Percentiles rank a stretch among this genome's conserved stretches.
Evolutionary conservation across 2,113 vertebrate species (phyloP).

Genomic region (Zosterops japonicus): DNA sequence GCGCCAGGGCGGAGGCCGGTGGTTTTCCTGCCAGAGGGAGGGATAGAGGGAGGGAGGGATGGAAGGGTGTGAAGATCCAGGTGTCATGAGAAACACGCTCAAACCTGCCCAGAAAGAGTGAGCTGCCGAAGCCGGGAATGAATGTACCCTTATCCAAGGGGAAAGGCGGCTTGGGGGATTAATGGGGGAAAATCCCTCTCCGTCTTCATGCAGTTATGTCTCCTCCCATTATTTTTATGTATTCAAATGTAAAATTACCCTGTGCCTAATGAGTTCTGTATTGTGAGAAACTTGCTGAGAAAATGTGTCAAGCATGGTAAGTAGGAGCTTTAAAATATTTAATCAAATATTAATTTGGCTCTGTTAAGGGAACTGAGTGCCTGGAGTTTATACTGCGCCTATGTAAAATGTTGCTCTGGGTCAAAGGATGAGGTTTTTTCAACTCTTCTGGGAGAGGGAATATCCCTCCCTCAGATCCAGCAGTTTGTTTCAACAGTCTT

Average conservation of each 20-base stretch:
- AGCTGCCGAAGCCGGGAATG: conserved; percentile 47
- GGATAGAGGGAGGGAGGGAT: conserved; percentile 4
- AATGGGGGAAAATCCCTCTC: background rate
- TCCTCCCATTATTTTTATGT: conserved; percentile 23
- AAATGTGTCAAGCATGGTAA: conserved; percentile 65
- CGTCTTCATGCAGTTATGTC: background rate
- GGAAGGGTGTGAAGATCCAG: conserved; percentile 42
- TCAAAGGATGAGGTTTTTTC: conserved; percentile 17
- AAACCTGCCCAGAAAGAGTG: background rate
- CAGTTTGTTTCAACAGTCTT: background rate
- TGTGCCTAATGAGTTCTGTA: conserved; percentile 32
- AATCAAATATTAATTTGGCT: conserved; percentile 62
- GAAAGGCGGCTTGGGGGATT: background rate
- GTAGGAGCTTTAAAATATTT: conserved; percentile 67
- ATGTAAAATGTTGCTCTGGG: conserved; percentile 8
- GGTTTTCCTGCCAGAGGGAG: conserved; percentile 86
- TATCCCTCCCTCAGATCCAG: background rate
- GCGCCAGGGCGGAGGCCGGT: conserved; percentile 94
- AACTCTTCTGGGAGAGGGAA: background rate
- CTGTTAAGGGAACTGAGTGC: conserved; percentile 43
- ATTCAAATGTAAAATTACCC: conserved; percentile 35
- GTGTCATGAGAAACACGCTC: conserved; percentile 43
- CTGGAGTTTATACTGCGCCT: background rate
- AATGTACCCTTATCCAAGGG: background rate
- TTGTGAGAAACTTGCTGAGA: conserved; percentile 46